Base-by-base conservation (phyloP, 2,113 vertebrate genomes). In the Cryptotis parvus region DNA sequence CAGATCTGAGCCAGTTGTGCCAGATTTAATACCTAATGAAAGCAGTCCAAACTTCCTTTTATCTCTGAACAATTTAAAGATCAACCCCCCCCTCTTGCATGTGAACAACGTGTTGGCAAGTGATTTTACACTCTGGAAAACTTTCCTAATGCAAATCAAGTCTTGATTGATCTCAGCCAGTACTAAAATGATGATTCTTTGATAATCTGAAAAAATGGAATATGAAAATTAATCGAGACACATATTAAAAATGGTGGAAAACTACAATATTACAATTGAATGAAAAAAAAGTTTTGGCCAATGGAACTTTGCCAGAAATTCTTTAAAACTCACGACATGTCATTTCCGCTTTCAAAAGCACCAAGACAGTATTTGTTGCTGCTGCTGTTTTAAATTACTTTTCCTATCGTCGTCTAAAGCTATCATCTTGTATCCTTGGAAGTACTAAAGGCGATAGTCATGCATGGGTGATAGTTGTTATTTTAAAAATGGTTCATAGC, bases 361-460 rank as follows among this genome's bases (percentile, higher is more conserved):
- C 10, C 33, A 52, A 91, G n/a, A 83, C 1, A 29, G 9, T 69
- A 84, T 89, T 93, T 84, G 9, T 18, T 93, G n/a, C 18, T 84
- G 35, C 9, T 77, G 6, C 35, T 81, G n/a, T 52, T 92, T 91
- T 49, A 55, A 89, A 86, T 91, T 76, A 79, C 75, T 90, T 84
- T 26, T 58, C 11, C 33, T 39, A 43, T 9, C 83, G 87, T 66
- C 61, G 72, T 76, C 55, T 65, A 18, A 22, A 90, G 20, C 55
- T 92, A 83, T 66, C 20, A 55, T 80, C 69, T 35, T 39, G 20
- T 55, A 83, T 80, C n/a, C 45, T 73, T 78, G 63, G 27, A 33
- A 90, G 78, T 69, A 84, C 63, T 55, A 86, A 87, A 74, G 29
- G 68, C 52, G 94, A 77, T 26, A 84, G 33, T 91, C 45, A 91